Percentiles rank a stretch among this genome's conserved stretches.
Conservation (phyloP, 2,888 invertebrate species). For the Campopleginae sp. region DNA sequence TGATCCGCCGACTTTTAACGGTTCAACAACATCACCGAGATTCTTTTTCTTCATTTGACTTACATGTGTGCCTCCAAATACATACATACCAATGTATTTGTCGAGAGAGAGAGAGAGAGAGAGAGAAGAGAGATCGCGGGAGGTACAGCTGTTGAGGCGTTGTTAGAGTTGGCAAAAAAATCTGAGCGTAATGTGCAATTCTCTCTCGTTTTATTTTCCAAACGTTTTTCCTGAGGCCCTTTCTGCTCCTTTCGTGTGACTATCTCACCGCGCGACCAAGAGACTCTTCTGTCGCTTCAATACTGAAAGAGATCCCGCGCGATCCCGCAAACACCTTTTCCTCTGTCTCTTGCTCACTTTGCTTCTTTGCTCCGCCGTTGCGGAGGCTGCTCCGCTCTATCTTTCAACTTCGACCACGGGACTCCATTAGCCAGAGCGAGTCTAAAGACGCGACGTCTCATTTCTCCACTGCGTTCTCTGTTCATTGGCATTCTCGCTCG, state of each 20-base stretch:
- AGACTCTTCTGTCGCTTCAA: conserved; percentile 45
- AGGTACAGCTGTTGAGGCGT: conserved; percentile 40
- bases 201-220: conserved; percentile 29
- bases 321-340: conserved; percentile 64
- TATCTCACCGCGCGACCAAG: conserved; percentile 28
- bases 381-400: conserved; percentile 18
- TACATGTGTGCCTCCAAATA: not conserved
- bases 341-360: conserved; percentile 18
- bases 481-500: conserved; percentile 33
- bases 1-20: conserved; percentile 79
- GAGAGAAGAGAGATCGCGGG: conserved; percentile 16
- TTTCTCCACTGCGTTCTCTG: conserved; percentile 71
- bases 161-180: conserved; percentile 32
- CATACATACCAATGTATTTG: conserved; percentile 8
- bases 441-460: conserved; percentile 72
- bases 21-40: conserved; percentile 34
- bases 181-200: conserved; percentile 38
- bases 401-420: conserved; percentile 47
- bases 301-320: conserved; percentile 65
- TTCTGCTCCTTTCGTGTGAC: conserved; percentile 13
- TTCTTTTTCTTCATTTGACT: not conserved
- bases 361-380: conserved; percentile 29
- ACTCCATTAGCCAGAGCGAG: conserved; percentile 63
- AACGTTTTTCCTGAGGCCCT: conserved; percentile 7
- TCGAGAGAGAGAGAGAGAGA: no score